Evolutionary conservation across 1,140 invertebrate genomes (phyloP), one percentile per base, ranked within the genome.

Genomic region (Conus betulinus): DNA sequence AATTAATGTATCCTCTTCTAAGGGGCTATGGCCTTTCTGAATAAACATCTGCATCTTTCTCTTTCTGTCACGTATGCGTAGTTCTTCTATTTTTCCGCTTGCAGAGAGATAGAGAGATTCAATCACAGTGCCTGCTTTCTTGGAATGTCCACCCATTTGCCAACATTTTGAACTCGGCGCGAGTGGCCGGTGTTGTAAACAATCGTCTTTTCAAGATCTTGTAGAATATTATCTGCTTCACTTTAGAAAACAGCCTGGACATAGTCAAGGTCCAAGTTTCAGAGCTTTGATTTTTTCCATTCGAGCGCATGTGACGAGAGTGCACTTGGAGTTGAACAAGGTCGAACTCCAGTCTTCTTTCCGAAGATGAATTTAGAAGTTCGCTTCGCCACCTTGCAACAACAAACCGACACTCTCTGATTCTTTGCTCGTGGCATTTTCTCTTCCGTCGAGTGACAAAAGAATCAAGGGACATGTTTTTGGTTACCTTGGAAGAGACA

Each of bases 91-190:
- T 87, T 11, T 76, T 13, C 17, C 57, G 0, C 1, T 20, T 5
- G 27, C 63, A 76, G 5, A 11, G 25, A 53, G 55, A 17, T 20
- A 74, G n/a, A 87, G n/a, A n/a, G 17, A 15, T 57, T 20, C 8
- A 85, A 20, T 39, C 3, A n/a, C n/a, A n/a, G n/a, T 90, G 96
- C 96, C 96, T 97, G 97, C 93, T 97, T 96, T 27, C 97, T 94
- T 25, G 97, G 97, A 87, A 97, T 96, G 76, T 96, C 94, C 91
- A 97, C 96, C 94, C 96, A 96, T 94, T 97, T 97, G 7, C 97
- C 97, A 96, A 97, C 23, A 97, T 96, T 90, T n/a, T 96, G 96
- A 23, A 96, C 96, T 94, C 96, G 96, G 0, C n/a, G 96, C 94
- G 27, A 97, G 92, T 88, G 96, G 79, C 93, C 93, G 11, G 88